These are phyloP conservation scores for Nephrotoma appendiculata DNA, from an alignment of 2,888 invertebrate species.

Conservation along the genomic window DNA sequence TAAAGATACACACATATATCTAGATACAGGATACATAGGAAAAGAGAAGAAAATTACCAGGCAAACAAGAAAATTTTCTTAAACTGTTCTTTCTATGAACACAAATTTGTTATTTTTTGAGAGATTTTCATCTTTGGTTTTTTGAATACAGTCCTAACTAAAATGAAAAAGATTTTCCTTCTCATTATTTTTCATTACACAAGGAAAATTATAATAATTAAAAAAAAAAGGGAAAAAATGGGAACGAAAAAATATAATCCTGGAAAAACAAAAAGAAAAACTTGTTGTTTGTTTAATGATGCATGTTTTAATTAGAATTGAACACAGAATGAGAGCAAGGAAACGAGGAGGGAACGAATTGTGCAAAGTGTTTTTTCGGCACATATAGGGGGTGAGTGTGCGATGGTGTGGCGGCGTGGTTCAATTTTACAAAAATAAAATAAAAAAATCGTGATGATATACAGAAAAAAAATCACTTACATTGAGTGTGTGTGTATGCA, in stretches of 20 bases:
- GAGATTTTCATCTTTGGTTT: background rate
- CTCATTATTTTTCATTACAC: background rate
- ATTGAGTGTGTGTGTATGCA: background rate
- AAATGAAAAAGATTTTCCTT: background rate
- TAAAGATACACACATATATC: background rate
- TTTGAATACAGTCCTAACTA: background rate
- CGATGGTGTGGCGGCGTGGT: background rate
- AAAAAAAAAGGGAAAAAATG: background rate
- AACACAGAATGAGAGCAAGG: background rate
- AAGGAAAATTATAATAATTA: background rate
- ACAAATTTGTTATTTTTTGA: background rate
- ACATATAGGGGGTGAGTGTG: too few species aligned
- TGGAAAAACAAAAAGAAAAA: background rate
- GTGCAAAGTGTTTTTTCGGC: background rate
- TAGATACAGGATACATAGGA: background rate
- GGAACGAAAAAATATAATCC: background rate
- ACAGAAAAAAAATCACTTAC: background rate
- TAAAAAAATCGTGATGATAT: background rate
- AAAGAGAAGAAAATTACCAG: background rate
- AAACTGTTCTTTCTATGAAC: background rate
- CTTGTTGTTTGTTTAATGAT: background rate
- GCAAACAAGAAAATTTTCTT: background rate
- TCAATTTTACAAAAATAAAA: background rate
- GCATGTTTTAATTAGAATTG: background rate
- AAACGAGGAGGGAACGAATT: background rate